Evolutionary conservation across 2,113 vertebrate species (phyloP), one percentile per base, ranked within the genome.

Genomic region (Platichthys flesus): DNA sequence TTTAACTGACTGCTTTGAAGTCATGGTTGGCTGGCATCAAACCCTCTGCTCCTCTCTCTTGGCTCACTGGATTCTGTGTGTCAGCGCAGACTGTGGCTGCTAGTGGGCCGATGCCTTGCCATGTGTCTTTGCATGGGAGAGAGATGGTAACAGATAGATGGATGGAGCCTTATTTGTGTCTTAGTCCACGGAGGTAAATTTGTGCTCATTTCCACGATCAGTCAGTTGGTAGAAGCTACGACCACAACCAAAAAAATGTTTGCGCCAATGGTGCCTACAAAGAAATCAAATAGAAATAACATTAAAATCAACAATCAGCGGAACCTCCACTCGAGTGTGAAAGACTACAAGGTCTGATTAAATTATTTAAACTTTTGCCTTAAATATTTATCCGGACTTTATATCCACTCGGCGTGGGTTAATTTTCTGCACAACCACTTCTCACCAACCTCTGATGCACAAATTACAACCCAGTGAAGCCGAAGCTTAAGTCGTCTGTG

Each of bases 361-460:
- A 91, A 92, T 91, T 84, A 89, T 86, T 86, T 58, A 92, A 71
- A 54, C 55, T 54, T 54, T 40, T 31, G 24, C 26, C 59, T 88
- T 28, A 85, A 91, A 89, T 90, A 89, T 93, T 91, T 69, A 93
- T 76, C 67, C 67, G 63, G 35, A 71, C 74, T 80, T 83, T 82
- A 78, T 91, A 86, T 69, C 18, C 40, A 56, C 70, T 82, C 66
- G 57, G 72, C 66, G 51, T 24, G 47, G 68, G 65, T 85, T 87
- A 18, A 74, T 78, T 84, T 88, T 62, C 58, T 57, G 20, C 68
- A 66, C 31, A 73, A 24, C 61, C 37, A 42, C 37, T 78, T 62
- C n/a, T 67, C 68, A 57, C 20, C 71, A 42, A 68, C 45, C 60
- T 71, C 60, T 47, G 55, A 62, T n/a, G 12, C 1, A 2, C n/a